These are phyloP conservation scores for Drosophila differens DNA, from an alignment of 2,888 invertebrate species.

Conservation along the genomic window DNA sequence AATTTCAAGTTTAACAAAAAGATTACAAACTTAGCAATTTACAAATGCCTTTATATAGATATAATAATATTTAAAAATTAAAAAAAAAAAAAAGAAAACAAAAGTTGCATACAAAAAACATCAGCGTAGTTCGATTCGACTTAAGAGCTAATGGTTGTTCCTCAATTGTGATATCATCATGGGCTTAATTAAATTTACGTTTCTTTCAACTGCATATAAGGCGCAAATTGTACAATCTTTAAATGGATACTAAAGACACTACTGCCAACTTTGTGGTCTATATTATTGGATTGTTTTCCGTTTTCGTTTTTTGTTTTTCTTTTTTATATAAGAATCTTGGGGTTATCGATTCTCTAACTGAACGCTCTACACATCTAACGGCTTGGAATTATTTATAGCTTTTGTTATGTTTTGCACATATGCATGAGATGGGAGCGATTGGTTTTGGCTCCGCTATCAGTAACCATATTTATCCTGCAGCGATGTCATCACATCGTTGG, in stretches of 20 bases:
- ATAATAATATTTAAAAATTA: constrained; percentile 11
- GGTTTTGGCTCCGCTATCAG: constrained; percentile 85
- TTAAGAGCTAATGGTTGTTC: constrained; percentile 58
- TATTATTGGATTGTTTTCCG: constrained; percentile 15
- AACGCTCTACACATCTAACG: constrained; percentile 34
- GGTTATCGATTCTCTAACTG: constrained; percentile 27
- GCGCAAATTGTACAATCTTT: constrained; percentile 41
- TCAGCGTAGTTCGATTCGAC: constrained; percentile 35
- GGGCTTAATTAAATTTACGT: constrained; percentile 27
- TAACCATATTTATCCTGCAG: constrained; percentile 92
- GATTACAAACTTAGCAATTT: constrained; percentile 28
- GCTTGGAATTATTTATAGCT: constrained; percentile 63
- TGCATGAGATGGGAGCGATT: constrained; percentile 52
- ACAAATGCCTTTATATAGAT: constrained; percentile 47
- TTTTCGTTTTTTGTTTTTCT: neutral
- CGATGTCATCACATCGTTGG: constrained; percentile 96
- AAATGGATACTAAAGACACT: constrained; percentile 66
- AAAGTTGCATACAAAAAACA: constrained; percentile 33
- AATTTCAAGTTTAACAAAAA: constrained; percentile 27
- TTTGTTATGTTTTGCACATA: constrained; percentile 54
- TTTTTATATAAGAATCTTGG: constrained; percentile 37
- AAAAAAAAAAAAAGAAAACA: constrained; percentile 1
- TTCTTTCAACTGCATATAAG: constrained; percentile 43
- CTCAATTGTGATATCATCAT: constrained; percentile 48
- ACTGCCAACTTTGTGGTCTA: constrained; percentile 48